Base-by-base conservation (phyloP, 2,888 invertebrate species). In the Stenurella melanura region DNA sequence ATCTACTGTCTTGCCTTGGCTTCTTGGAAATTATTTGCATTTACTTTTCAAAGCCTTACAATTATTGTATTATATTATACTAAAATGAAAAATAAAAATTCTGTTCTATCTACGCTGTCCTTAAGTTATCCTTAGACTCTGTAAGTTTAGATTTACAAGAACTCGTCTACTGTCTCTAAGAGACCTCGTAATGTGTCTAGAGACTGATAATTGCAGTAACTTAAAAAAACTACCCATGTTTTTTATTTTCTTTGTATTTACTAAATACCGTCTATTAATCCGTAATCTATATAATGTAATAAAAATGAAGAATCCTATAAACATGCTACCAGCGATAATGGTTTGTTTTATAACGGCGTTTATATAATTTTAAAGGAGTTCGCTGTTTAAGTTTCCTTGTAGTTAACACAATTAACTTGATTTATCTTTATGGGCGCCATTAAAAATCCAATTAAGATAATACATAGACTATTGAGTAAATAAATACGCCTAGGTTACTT, bases 361-460 rank as follows among this genome's bases (percentile, higher is more conserved):
- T 63, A 63, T 63, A 72, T 72, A 72, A 63, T 54, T 71, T 63
- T 50, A 63, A 63, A 54, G 18, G 42, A 57, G 70, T 70, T 38
- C 17, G 60, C 70, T 17, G 72, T 54, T 38, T 58, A 11, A 64
- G 42, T 60, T 66, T 57, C 73, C 66, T 73, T 73, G 66, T 73
- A 73, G 66, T 73, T 42, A 21, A 19, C 67, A 56, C 57, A 57
- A 66, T 73, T 73, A 73, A 73, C 66, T 56, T 73, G 73, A 73
- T 73, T 73, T 73, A 73, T 73, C 57, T 73, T 66, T 73, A 73
- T 38, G 66, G 60, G 58, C 42, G 57, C 67, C 73, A 42, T 73
- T 66, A 63, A 73, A 73, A 73, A 73, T 42, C 73, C 73, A 66
- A 73, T 73, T 73, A 73, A 73, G 73, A 73, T 73, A 73, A 64